These are phyloP conservation scores for Pycnomerus fuliginosus DNA, from an alignment of 2,888 invertebrate genomes.

Conservation along the genomic window DNA sequence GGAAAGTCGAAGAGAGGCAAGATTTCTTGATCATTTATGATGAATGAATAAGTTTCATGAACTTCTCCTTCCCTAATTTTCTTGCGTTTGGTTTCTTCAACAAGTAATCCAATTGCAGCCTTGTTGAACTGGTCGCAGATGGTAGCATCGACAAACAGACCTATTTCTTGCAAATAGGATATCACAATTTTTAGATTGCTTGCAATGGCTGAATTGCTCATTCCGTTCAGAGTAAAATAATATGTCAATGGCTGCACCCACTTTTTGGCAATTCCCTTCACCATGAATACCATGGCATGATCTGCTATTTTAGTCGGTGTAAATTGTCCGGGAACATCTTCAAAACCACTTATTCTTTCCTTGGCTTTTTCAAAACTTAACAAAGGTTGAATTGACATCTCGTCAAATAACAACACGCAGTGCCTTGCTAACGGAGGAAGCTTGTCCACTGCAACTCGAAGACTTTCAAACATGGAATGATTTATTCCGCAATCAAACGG, in stretches of 20 bases:
- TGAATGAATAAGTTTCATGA: background rate
- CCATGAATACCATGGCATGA: conserved; percentile 14
- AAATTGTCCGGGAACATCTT: background rate
- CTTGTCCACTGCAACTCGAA: background rate
- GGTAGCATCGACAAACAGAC: conserved; percentile 4
- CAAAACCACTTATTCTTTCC: conserved; percentile 11
- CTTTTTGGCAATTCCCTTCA: conserved; percentile 1
- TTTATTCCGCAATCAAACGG: conserved; percentile 17
- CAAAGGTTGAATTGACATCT: conserved; percentile 11
- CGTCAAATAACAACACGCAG: conserved; percentile 19
- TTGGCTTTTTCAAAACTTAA: conserved; percentile 3
- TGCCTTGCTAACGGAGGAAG: background rate
- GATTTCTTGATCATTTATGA: background rate
- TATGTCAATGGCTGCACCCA: conserved; percentile 9
- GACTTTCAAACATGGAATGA: conserved; percentile 2
- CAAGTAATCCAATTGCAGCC: background rate
- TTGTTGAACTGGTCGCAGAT: conserved; percentile 10
- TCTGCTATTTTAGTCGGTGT: conserved; percentile 10
- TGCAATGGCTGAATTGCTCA: background rate
- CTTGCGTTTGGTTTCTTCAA: conserved; percentile 1
- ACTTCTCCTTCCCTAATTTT: background rate
- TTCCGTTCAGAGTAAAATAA: conserved; percentile 4
- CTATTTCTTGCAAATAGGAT: background rate
- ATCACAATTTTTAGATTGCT: background rate
- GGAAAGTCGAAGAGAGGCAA: conserved; percentile 3